These are phyloP conservation scores for Perca flavescens DNA, from an alignment of 2,113 vertebrate species.

Conservation along the genomic window DNA sequence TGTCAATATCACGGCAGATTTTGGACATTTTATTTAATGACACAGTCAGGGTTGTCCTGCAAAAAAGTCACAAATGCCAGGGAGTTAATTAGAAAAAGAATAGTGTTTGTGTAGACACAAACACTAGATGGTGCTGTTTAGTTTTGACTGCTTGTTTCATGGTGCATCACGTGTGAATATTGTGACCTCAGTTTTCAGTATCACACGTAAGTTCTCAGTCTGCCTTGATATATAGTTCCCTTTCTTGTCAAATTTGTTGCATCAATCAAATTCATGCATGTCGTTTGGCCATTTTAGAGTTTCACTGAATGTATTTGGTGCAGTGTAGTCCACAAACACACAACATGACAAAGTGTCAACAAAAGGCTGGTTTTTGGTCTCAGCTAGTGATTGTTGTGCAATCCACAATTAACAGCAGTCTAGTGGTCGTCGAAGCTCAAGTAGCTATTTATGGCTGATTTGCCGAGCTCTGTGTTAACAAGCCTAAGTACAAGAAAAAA, in stretches of 20 bases:
- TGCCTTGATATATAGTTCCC: neutral
- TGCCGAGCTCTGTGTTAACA: slow-evolving; percentile 50
- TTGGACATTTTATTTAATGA: slow-evolving; percentile 26
- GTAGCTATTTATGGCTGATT: slow-evolving; percentile 53
- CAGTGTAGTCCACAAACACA: slow-evolving; percentile 2
- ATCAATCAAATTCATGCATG: neutral
- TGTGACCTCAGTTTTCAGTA: neutral
- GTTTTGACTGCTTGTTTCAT: slow-evolving; percentile 5
- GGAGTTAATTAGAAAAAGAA: neutral
- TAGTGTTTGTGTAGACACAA: neutral
- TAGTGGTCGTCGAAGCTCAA: slow-evolving; percentile 17
- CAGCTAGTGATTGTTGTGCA: slow-evolving; percentile 37
- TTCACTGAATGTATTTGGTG: neutral
- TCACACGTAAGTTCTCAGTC: neutral
- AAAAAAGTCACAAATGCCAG: neutral
- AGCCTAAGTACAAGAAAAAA: slow-evolving; percentile 31
- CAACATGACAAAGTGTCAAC: slow-evolving; percentile 4
- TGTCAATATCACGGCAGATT: slow-evolving; percentile 25
- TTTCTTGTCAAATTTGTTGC: neutral
- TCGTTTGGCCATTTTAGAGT: neutral
- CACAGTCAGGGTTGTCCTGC: neutral
- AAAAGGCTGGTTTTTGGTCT: slow-evolving; percentile 1
- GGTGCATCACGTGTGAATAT: neutral
- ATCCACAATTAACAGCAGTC: slow-evolving; percentile 26
- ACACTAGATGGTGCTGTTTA: slow-evolving; percentile 79